Evolutionary conservation across 2,888 invertebrate genomes (phyloP), one percentile per base, ranked within the genome.

Genomic region (Gymnoscelis rufifasciata): DNA sequence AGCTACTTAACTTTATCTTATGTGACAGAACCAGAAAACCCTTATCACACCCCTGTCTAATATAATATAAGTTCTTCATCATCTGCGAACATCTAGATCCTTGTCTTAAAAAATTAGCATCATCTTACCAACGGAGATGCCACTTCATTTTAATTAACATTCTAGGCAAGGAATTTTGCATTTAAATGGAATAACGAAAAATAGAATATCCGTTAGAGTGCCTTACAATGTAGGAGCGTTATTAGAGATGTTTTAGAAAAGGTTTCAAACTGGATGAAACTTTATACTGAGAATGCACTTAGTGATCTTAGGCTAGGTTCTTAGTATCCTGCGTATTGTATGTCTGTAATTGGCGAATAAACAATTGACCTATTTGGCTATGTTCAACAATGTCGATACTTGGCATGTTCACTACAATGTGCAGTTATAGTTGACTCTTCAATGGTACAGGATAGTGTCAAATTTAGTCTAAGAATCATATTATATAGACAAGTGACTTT

Each of bases 301-400:
- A 3, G 19, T 5, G 62, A 59, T 63, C 60, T 57, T 59, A 61
- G 56, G 59, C 65, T 64, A 60, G 57, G 38, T 6, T 35, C n/a
- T 40, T 12, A 15, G 3, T 24, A 10, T 29, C 28, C 19, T 31
- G 14, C 13, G 15, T 35, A 19, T 12, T 53, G 41, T 26, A 29
- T 23, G 31, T 12, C 40, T 37, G 37, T 27, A 36, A 28, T 38
- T 37, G 28, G 33, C 11, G 27, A 42, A 28, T 42, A 23, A 28
- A 37, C 24, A n/a, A 23, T 31, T 44, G 37, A 33, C 48, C 44
- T 49, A 44, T 40, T 44, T 49, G 31, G 23, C 14, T n/a, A 2
- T 33, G 31, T 26, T 23, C 43, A 48, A 43, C 36, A 37, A 35
- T 38, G 27, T 15, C 3, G 26, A 33, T 37, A 12, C 13, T 13